Base-by-base conservation (phyloP, 2,113 vertebrate species). In the Brachyhypopomus gauderio region DNA sequence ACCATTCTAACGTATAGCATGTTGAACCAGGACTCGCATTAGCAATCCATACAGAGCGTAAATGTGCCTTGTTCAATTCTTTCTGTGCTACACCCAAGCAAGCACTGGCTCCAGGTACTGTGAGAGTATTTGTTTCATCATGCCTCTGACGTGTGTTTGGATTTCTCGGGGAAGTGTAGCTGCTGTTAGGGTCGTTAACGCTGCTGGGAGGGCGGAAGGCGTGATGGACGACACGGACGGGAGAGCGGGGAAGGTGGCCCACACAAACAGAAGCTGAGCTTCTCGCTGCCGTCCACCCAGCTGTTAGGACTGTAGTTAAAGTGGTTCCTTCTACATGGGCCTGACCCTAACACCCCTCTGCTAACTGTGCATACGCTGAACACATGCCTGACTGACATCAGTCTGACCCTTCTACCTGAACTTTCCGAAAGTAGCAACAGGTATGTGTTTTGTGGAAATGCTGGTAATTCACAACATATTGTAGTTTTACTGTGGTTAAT, bases 361-460 rank as follows among this genome's bases (percentile, higher is more conserved):
- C 78, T 88, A 86, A 71, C 85, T 88, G 63, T 79, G 83, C 85
- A 88, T 88, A 86, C 87, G 87, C 87, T 81, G 81, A 85, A 88
- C 89, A 86, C 87, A 91, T 92, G 92, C 91, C 92, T 87, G 70
- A 85, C 84, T 80, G 86, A 85, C 83, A 85, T 81, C 89, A 87
- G 83, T 56, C 75, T 93, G 92, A 94, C 92, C 91, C 88, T 84
- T 87, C 55, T 80, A 89, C 91, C 89, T 90, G 87, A 91, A 85
- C 87, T 56, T 17, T 41, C 55, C 52, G 8, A 67, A 67, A 70
- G 64, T 70, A 34, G 36, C 66, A 75, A 17, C 34, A 72, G 59
- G 62, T 77, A 71, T 34, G 58, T 30, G 73, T 6, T 19, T 30
- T 76, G 66, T 73, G 71, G 25, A 66, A 36, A 30, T 81, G 72